Percentiles rank a stretch among this genome's conserved stretches.
Evolutionary conservation across 2,888 invertebrate genomes (phyloP).

Genomic region (Metalampra italica): DNA sequence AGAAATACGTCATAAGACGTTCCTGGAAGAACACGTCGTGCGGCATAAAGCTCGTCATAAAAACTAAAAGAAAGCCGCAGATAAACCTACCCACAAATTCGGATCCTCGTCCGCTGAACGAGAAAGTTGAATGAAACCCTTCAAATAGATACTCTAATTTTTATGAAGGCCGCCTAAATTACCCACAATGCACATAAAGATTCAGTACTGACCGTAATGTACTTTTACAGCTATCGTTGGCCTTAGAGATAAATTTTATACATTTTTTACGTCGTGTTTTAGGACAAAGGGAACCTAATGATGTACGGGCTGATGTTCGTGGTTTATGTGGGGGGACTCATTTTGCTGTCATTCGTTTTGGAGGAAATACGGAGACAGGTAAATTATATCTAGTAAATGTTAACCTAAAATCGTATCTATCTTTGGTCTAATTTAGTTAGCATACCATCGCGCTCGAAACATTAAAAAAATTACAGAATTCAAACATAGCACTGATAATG

Average conservation of each 20-base stretch:
- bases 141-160: background rate
- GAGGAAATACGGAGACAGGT: conserved; percentile 29
- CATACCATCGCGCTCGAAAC: too few species aligned
- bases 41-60: too few species aligned
- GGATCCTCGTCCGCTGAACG: background rate
- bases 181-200: background rate
- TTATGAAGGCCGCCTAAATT: background rate
- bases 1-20: too few species aligned
- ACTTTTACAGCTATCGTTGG: background rate
- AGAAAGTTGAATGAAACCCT: background rate
- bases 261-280: conserved; percentile 10
- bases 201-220: background rate
- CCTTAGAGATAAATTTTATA: conserved; percentile 9
- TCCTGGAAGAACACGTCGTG: too few species aligned
- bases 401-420: background rate
- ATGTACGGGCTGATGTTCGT: conserved; percentile 18
- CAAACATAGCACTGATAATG: too few species aligned
- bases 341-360: conserved; percentile 29
- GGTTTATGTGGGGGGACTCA: conserved; percentile 28
- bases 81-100: background rate
- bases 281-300: conserved; percentile 17
- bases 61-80: too few species aligned
- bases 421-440: too few species aligned
- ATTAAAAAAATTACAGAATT: too few species aligned
- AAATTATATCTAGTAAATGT: background rate